These are phyloP conservation scores for Paraplagusia blochii DNA, from an alignment of 2,113 vertebrate genomes.

Conservation along the genomic window DNA sequence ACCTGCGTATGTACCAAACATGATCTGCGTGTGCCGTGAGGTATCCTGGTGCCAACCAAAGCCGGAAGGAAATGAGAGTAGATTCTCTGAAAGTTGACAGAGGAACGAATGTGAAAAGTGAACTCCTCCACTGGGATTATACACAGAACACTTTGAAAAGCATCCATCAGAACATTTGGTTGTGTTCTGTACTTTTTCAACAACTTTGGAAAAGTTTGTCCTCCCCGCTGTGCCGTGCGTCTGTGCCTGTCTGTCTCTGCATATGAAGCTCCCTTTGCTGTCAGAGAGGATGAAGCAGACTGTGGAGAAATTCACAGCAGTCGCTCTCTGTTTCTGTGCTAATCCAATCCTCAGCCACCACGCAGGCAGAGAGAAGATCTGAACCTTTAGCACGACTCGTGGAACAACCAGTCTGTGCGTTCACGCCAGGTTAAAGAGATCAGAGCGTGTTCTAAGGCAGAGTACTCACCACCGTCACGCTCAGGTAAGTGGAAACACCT, in stretches of 20 bases:
- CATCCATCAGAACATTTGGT: too few species aligned
- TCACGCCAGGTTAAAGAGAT: background rate
- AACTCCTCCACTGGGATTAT: too few species aligned
- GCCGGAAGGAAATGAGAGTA: too few species aligned
- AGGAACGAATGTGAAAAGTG: too few species aligned
- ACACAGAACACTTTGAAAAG: too few species aligned
- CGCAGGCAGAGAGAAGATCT: background rate
- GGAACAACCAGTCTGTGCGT: background rate
- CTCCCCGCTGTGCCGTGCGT: background rate
- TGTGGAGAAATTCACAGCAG: background rate
- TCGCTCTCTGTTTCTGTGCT: background rate
- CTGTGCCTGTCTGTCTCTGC: background rate
- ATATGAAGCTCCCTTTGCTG: background rate
- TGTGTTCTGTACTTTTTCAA: too few species aligned
- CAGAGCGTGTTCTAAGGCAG: background rate
- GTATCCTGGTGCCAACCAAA: too few species aligned
- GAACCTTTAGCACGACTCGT: background rate
- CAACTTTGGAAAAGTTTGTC: background rate
- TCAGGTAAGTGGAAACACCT: background rate
- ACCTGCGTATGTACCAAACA: too few species aligned
- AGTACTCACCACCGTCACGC: background rate
- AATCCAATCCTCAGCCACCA: background rate
- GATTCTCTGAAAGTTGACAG: too few species aligned
- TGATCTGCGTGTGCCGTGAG: too few species aligned
- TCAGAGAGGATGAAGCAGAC: constrained; percentile 1